Percentiles rank a stretch among this genome's conserved stretches.
Evolutionary conservation across 2,888 invertebrate genomes (phyloP).

Genomic region (Cyclophora punctaria): DNA sequence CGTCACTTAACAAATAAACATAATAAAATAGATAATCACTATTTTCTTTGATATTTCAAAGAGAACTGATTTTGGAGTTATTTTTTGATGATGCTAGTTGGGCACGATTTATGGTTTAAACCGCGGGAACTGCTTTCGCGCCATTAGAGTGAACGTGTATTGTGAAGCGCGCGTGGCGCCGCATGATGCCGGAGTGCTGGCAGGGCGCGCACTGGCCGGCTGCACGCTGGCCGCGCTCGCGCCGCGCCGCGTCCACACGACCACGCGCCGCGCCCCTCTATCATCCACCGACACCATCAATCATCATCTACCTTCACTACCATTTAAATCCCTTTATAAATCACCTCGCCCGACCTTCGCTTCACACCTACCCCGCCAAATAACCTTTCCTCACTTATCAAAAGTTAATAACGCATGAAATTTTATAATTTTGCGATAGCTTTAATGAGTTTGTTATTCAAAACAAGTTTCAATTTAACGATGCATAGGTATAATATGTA

Average conservation of each 20-base stretch:
- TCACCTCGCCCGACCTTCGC: conserved; percentile 15
- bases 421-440: too few relatives aligned
- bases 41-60: conserved; percentile 35
- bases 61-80: conserved; percentile 27
- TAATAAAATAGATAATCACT: conserved; percentile 5
- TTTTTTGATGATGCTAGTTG: conserved; percentile 30
- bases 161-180: conserved; percentile 24
- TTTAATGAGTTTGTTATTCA: too few relatives aligned
- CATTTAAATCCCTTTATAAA: conserved; percentile 26
- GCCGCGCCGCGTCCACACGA: conserved; percentile 28
- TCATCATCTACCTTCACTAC: conserved; percentile 25
- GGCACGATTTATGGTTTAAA: conserved; percentile 36
- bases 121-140: conserved; percentile 41
- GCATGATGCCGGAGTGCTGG: conserved; percentile 60
- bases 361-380: conserved; percentile 10
- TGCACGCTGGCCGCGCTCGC: conserved; percentile 35
- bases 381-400: not conserved
- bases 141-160: conserved; percentile 23
- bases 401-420: not conserved
- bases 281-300: conserved; percentile 33
- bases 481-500: too few relatives aligned
- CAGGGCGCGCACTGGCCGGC: conserved; percentile 60
- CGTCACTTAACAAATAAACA: conserved; percentile 37
- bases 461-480: too few relatives aligned
- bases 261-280: conserved; percentile 28